Evolutionary conservation across 2,797 vertebrate species (phyloP), one percentile per base, ranked within the genome.

Genomic region (Coreius guichenoti): DNA sequence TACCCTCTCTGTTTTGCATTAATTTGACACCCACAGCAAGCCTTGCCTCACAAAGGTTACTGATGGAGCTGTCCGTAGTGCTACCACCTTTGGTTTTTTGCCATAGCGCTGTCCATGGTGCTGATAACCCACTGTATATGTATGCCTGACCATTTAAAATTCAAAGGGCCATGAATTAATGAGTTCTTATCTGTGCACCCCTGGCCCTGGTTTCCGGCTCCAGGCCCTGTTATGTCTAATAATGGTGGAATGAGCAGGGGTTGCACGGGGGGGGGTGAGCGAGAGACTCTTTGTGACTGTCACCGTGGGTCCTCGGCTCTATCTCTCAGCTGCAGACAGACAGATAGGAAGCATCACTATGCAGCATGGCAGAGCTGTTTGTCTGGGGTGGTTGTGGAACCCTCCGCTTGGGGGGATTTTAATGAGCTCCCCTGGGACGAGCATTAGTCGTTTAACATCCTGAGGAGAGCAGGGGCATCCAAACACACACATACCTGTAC

Each of bases 361-460:
- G 94, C 94, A 93, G 92, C 89, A 79, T 92, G 78, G 91, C 82
- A 1, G 86, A 78, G 90, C 89, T 88, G 91, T 92, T 93, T 90
- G 91, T 94, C 92, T 91, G 93, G 93, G 93, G 91, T 91, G 92
- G 93, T 93, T 92, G 91, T 89, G 92, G 90, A 88, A 93, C 88
- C 89, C 80, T 75, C 68, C 47, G 89, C 92, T 93, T 93, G 87
- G 58, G 80, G 86, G 75, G 87, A 93, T 93, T 93, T 92, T 95
- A 95, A 95, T 95, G 94, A 95, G 95, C 91, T 94, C 95, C 93
- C 92, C 4, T 1, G 91, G 91, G 94, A 93, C 80, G 77, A 84
- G 88, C 89, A 86, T 88, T 84, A 84, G 92, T 88, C 90, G 43
- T 86, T 89, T 89, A 87, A 90, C 87, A 90, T 93, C 91, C 92